Percentiles rank a stretch among this genome's conserved stretches.
These are phyloP conservation scores for Pseudoips prasinana DNA, from an alignment of 2,888 invertebrate species.

Conservation along the genomic window DNA sequence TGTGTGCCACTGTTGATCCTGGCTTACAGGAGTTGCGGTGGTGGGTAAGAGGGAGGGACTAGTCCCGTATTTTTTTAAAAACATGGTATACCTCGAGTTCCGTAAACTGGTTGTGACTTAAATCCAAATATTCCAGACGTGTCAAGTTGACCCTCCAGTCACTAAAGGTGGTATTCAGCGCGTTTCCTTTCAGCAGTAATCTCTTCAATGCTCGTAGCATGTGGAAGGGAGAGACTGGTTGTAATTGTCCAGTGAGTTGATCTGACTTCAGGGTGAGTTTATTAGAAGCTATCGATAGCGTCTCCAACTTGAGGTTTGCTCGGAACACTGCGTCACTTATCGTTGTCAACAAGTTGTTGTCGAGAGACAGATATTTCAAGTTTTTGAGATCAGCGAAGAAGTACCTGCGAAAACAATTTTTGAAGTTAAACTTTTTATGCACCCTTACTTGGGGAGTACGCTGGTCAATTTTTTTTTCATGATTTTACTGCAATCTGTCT, in stretches of 20 bases:
- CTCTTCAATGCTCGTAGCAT: slow-evolving; percentile 2
- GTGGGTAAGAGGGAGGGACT: no score
- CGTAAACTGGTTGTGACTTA: no score
- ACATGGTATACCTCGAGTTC: no score
- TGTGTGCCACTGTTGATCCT: no score
- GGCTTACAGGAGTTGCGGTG: no score
- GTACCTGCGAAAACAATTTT: slow-evolving; percentile 16
- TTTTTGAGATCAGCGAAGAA: slow-evolving; percentile 22
- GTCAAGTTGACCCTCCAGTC: slow-evolving; percentile 12
- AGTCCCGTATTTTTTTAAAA: no score
- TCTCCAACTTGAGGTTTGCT: slow-evolving; percentile 9
- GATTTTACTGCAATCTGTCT: no score
- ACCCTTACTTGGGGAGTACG: no score
- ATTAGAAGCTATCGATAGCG: slow-evolving; percentile 32
- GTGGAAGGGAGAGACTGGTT: slow-evolving; percentile 8
- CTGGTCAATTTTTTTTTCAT: no score
- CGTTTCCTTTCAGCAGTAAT: slow-evolving; percentile 14
- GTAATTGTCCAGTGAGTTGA: background rate
- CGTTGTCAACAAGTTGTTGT: slow-evolving; percentile 24
- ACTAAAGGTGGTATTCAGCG: slow-evolving; percentile 9
- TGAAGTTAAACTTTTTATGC: no score
- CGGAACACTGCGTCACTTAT: slow-evolving; percentile 13
- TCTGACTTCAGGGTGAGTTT: slow-evolving; percentile 9
- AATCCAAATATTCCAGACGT: slow-evolving; percentile 6
- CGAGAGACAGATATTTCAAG: slow-evolving; percentile 24